phyloP scores from a whole-genome alignment of 1,140 invertebrate genomes.

The Lysiphlebus fabarum region DNA sequence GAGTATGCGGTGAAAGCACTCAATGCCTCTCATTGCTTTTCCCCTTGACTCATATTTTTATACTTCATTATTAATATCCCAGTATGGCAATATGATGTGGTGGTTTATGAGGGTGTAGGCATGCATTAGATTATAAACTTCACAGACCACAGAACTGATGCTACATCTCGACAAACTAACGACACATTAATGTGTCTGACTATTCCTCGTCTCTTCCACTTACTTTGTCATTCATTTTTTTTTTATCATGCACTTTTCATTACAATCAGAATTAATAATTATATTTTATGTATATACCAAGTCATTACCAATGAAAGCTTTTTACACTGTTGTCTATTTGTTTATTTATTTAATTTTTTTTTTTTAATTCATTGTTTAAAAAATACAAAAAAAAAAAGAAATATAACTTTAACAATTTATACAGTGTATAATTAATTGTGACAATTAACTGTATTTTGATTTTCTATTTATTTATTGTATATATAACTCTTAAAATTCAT shows the following conservation, averaged over 20 bases:
- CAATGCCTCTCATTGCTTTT: conserved; percentile 47
- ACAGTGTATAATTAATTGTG: neutral
- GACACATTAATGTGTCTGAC: conserved; percentile 42
- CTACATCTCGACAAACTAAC: conserved; percentile 9
- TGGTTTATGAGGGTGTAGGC: conserved; percentile 34
- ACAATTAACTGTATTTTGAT: neutral
- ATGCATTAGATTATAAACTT: conserved; percentile 55
- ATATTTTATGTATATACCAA: too few species aligned
- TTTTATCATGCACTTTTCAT: too few species aligned
- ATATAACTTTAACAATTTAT: neutral
- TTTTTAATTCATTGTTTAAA: too few species aligned
- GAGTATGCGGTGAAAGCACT: conserved; percentile 46
- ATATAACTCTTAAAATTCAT: neutral
- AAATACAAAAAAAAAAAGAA: neutral
- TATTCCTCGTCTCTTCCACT: conserved; percentile 14
- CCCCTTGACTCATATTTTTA: neutral
- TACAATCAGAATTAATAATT: too few species aligned
- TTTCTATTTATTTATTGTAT: neutral
- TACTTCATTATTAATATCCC: conserved; percentile 1
- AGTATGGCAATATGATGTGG: conserved; percentile 28
- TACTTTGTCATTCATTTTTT: too few species aligned
- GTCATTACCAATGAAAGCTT: too few species aligned
- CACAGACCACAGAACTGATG: conserved; percentile 38
- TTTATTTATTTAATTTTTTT: too few species aligned
- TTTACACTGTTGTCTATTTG: too few species aligned